Evolutionary conservation across 2,888 invertebrate species (phyloP).

Genomic region (Coecobrya sp.): DNA sequence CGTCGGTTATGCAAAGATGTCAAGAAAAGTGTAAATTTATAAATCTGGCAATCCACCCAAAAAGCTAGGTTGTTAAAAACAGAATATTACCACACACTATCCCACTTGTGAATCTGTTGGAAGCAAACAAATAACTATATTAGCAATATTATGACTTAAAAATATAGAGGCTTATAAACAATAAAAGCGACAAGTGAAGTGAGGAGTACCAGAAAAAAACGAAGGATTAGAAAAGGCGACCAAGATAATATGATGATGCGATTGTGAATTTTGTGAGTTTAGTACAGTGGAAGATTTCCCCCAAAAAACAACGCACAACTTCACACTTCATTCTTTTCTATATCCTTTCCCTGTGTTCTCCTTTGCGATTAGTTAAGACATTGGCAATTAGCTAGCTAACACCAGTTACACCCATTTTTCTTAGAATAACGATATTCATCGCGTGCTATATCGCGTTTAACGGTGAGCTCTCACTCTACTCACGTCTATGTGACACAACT

Average conservation of each 20-base stretch:
- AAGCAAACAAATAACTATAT: slow-evolving; percentile 23
- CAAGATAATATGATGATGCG: slow-evolving; percentile 26
- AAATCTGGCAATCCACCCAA: slow-evolving; percentile 79
- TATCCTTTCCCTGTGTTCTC: not conserved
- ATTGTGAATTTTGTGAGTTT: slow-evolving; percentile 14
- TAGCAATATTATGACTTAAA: slow-evolving; percentile 46
- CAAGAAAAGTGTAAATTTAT: slow-evolving; percentile 63
- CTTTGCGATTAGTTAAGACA: slow-evolving; percentile 61
- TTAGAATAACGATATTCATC: slow-evolving; percentile 11
- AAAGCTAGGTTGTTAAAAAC: slow-evolving; percentile 47
- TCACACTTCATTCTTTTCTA: not conserved
- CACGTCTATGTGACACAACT: not conserved
- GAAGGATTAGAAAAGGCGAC: slow-evolving; percentile 61
- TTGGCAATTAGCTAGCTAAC: slow-evolving; percentile 69
- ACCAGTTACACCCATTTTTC: slow-evolving; percentile 39
- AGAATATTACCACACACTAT: not conserved
- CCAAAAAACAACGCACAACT: not conserved
- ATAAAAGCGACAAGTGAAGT: slow-evolving; percentile 53
- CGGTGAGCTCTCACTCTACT: not conserved
- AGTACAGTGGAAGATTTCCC: slow-evolving; percentile 21
- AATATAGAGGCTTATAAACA: slow-evolving; percentile 42
- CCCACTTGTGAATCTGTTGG: not conserved
- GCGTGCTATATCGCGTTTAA: not conserved
- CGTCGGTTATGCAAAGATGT: slow-evolving; percentile 13
- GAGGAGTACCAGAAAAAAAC: slow-evolving; percentile 25